phyloP scores from a whole-genome alignment of 1,140 invertebrate genomes.

The Drosophila funebris region DNA sequence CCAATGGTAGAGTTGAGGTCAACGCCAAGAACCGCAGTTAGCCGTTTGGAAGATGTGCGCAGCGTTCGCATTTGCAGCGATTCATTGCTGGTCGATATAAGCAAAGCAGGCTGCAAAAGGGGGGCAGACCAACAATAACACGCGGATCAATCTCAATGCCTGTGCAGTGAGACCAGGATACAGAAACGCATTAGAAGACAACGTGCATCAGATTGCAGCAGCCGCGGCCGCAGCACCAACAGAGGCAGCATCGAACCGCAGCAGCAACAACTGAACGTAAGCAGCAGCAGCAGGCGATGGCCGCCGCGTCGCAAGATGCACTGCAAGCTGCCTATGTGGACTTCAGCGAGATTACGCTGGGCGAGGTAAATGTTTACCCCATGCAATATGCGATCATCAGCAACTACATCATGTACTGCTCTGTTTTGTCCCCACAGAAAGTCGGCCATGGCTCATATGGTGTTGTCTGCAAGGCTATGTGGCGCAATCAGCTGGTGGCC shows the following conservation, averaged over 20 bases:
- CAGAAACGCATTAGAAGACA: neutral
- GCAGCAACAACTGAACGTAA: neutral
- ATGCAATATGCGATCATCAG: neutral
- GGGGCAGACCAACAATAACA: neutral
- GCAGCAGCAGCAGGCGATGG: conserved; percentile 46
- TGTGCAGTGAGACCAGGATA: conserved; percentile 3
- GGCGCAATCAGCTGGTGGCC: conserved; percentile 93
- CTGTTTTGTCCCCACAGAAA: conserved; percentile 85
- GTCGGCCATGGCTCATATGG: conserved; percentile 99
- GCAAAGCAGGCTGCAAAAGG: conserved; percentile 11
- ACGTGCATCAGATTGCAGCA: conserved; percentile 16
- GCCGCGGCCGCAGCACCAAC: neutral
- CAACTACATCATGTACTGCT: neutral
- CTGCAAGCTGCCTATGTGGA: conserved; percentile 56
- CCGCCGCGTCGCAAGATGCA: conserved; percentile 54
- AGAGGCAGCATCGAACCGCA: neutral
- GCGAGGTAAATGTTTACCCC: conserved; percentile 37
- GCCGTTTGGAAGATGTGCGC: conserved; percentile 44
- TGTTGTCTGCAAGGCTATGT: conserved; percentile 94
- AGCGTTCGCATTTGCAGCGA: conserved; percentile 36
- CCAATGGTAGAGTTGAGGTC: conserved; percentile 27
- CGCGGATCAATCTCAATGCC: neutral
- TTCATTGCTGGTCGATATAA: conserved; percentile 45
- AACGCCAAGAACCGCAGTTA: conserved; percentile 1
- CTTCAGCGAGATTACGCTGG: conserved; percentile 52